Percentiles rank a stretch among this genome's conserved stretches.
phyloP scores from a whole-genome alignment of 2,888 invertebrate genomes.

The Nebria salina region DNA sequence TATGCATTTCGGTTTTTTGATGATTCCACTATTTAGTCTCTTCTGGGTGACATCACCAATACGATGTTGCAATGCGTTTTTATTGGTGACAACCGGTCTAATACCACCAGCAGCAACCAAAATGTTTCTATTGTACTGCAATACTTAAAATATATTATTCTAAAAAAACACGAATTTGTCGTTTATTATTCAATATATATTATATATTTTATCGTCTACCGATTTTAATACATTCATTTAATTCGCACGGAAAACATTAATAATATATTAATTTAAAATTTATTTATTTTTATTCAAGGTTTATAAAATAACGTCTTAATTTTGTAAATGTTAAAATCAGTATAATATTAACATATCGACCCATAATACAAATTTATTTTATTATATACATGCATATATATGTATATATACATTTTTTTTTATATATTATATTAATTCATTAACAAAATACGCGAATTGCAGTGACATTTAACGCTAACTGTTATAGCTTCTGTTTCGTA shows the following conservation, averaged over 20 bases:
- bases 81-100: slow-evolving; percentile 42
- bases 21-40: slow-evolving; percentile 15
- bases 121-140: slow-evolving; percentile 22
- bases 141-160: background rate
- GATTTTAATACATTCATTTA: background rate
- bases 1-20: slow-evolving; percentile 18
- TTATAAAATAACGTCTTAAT: background rate
- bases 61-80: slow-evolving; percentile 32
- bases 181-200: no score
- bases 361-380: background rate
- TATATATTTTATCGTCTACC: no score
- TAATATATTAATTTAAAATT: no score
- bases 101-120: slow-evolving; percentile 18
- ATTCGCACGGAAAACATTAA: background rate
- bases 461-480: no score
- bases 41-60: slow-evolving; percentile 28
- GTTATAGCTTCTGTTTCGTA: no score
- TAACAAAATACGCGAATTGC: no score
- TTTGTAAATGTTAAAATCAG: background rate
- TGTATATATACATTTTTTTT: no score
- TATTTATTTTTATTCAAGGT: background rate
- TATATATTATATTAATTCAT: no score
- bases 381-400: no score
- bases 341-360: background rate
- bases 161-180: background rate